Evolutionary conservation across 2,888 invertebrate species (phyloP), one percentile per base, ranked within the genome.

Genomic region (Platypus cylindrus): DNA sequence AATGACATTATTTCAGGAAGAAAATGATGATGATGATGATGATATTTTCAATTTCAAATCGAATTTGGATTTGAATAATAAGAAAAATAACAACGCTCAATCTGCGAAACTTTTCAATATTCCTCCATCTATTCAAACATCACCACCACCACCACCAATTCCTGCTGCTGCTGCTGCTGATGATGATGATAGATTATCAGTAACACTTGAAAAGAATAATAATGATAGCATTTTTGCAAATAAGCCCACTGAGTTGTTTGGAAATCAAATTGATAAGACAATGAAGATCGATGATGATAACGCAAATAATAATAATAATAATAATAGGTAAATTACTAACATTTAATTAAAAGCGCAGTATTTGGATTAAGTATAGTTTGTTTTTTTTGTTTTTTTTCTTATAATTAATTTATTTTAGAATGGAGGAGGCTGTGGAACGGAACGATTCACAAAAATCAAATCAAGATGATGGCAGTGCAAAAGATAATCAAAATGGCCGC

Each of bases 351-450:
- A n/a, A n/a, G n/a, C n/a, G n/a, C n/a, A n/a, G n/a, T n/a, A n/a
- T n/a, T n/a, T n/a, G n/a, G n/a, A n/a, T n/a, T n/a, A n/a, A n/a
- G n/a, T n/a, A n/a, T n/a, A n/a, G n/a, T n/a, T n/a, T n/a, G n/a
- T n/a, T n/a, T n/a, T n/a, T n/a, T n/a, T n/a, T n/a, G n/a, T n/a
- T n/a, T n/a, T n/a, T n/a, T n/a, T n/a, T n/a, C n/a, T n/a, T n/a
- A n/a, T n/a, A n/a, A n/a, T n/a, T n/a, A n/a, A n/a, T n/a, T n/a
- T n/a, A n/a, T n/a, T n/a, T n/a, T n/a, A n/a, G n/a, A n/a, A n/a
- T n/a, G n/a, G n/a, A n/a, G n/a, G 17, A 27, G 3, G 34, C 33
- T 24, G 37, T 29, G 3, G 37, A 33, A 23, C 27, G 30, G 5
- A 7, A 8, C 28, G 13, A 11, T 22, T 24, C 5, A 7, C 20